Evolutionary conservation across 2,797 vertebrate species (phyloP).

Genomic region (Spinus pinus): DNA sequence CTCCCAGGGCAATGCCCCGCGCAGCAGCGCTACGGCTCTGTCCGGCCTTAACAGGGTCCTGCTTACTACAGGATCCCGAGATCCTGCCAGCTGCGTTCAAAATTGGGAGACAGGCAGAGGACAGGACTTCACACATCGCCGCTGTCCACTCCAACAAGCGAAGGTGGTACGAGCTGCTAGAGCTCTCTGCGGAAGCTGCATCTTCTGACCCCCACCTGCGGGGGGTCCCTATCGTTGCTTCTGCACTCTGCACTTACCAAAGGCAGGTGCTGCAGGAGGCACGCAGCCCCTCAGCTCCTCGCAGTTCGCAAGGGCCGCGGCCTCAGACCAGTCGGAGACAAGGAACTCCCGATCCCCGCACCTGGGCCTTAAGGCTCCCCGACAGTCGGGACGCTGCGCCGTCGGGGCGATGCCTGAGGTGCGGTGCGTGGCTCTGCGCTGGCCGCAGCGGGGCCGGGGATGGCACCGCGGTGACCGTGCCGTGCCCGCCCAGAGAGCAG

Average conservation of each 20-base stretch:
- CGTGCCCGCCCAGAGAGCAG: background rate
- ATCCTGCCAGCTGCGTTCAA: background rate
- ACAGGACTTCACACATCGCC: background rate
- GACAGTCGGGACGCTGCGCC: background rate
- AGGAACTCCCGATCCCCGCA: background rate
- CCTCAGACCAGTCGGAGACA: too few relatives aligned
- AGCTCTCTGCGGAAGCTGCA: background rate
- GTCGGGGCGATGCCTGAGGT: background rate
- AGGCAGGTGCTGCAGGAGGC: background rate
- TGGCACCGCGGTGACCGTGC: too few relatives aligned
- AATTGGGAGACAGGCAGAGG: background rate
- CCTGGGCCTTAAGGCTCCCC: background rate
- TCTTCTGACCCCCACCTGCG: background rate
- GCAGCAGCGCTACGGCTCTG: background rate
- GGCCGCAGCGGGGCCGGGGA: too few relatives aligned
- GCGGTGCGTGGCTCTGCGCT: background rate
- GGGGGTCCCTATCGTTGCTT: too few relatives aligned
- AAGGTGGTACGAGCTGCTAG: fast-evolving
- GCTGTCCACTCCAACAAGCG: background rate
- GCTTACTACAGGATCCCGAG: background rate
- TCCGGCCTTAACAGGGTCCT: background rate
- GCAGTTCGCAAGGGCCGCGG: background rate
- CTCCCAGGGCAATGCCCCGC: background rate
- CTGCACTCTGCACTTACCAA: background rate
- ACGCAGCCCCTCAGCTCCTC: background rate